phyloP scores from a whole-genome alignment of 2,797 vertebrate species.

The Lithobates sylvaticus region DNA sequence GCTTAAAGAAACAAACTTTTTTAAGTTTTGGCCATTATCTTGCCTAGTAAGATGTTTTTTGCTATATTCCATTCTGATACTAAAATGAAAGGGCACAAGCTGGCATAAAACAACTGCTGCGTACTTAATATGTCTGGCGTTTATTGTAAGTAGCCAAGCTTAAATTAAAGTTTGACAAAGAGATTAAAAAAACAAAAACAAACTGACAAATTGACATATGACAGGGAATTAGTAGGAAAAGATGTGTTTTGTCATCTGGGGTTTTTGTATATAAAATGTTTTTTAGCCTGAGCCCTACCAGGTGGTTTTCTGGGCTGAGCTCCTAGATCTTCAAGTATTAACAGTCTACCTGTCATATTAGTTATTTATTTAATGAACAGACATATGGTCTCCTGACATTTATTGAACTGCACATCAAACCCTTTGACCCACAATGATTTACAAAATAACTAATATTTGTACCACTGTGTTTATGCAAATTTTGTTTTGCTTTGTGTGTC shows the following conservation, averaged over 20 bases:
- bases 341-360: too few species aligned
- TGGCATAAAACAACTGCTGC: slow-evolving; percentile 21
- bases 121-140: slow-evolving; percentile 35
- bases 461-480: too few species aligned
- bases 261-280: too few species aligned
- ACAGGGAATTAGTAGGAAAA: background rate
- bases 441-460: too few species aligned
- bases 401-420: too few species aligned
- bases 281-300: too few species aligned
- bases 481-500: too few species aligned
- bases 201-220: slow-evolving; percentile 18
- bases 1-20: slow-evolving; percentile 34
- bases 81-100: slow-evolving; percentile 18
- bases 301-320: too few species aligned
- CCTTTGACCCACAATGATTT: too few species aligned
- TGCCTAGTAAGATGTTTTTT: slow-evolving; percentile 20
- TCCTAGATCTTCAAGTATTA: too few species aligned
- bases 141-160: slow-evolving; percentile 7
- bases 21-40: slow-evolving; percentile 20
- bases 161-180: slow-evolving; percentile 26
- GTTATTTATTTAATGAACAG: too few species aligned
- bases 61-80: slow-evolving; percentile 17
- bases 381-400: too few species aligned
- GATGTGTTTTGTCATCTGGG: background rate
- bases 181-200: slow-evolving; percentile 5